Percentiles rank a stretch among this genome's conserved stretches.
Conservation (phyloP, 2,888 invertebrate species). For the Xylophagus ater region DNA sequence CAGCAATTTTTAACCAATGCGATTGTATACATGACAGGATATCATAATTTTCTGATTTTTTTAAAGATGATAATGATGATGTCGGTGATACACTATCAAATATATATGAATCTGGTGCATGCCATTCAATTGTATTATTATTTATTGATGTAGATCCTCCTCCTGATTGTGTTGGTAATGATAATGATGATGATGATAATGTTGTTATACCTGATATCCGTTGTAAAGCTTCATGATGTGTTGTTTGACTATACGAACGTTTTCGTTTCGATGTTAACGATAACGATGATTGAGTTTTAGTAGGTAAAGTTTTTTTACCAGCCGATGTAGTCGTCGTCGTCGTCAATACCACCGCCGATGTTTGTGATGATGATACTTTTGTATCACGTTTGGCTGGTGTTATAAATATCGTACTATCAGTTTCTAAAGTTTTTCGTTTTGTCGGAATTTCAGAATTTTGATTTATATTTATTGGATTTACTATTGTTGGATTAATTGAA, state of each 20-base stretch:
- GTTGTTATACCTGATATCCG: constrained; percentile 41
- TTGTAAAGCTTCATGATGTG: constrained; percentile 47
- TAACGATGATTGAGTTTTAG: constrained; percentile 5
- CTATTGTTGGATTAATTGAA: too few species aligned
- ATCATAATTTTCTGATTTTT: constrained; percentile 9
- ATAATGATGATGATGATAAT: constrained; percentile 30
- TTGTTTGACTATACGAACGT: constrained; percentile 21
- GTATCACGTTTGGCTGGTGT: constrained; percentile 19
- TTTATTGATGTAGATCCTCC: too few species aligned
- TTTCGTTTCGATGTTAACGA: constrained; percentile 9
- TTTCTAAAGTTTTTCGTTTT: constrained; percentile 3
- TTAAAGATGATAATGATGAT: constrained; percentile 10
- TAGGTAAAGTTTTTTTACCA: constrained; percentile 6
- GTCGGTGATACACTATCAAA: constrained; percentile 35
- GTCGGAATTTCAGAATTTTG: neutral
- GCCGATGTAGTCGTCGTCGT: constrained; percentile 1
- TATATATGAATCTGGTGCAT: constrained; percentile 42
- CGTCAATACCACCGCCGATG: too few species aligned
- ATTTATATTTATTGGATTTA: neutral
- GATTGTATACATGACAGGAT: constrained; percentile 31
- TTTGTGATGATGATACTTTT: constrained; percentile 16
- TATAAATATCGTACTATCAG: constrained; percentile 10
- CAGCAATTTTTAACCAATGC: constrained; percentile 29
- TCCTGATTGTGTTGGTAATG: constrained; percentile 19
- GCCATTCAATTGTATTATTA: constrained; percentile 36